Conservation (phyloP, 2,888 invertebrate genomes). For the Anarsia innoxiella region DNA sequence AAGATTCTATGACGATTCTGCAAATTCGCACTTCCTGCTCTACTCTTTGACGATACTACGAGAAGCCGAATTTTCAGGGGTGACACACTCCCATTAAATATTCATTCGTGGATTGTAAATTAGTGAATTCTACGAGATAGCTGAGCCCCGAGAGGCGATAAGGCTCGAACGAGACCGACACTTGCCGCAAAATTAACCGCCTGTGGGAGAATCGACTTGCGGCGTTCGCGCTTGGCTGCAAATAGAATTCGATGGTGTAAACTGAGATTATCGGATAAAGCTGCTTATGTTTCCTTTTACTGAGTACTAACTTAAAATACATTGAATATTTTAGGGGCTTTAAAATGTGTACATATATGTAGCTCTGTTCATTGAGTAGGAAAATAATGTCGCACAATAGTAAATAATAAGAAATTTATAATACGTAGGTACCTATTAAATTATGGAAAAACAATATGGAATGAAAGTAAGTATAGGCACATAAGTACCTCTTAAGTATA, state of each 20-base stretch:
- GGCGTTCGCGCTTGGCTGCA: constrained; percentile 2
- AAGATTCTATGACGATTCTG: too few relatives aligned
- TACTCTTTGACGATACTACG: constrained; percentile 28
- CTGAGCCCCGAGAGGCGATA: constrained; percentile 37
- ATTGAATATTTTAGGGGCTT: too few relatives aligned
- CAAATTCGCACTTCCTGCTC: constrained; percentile 7
- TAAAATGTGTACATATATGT: too few relatives aligned
- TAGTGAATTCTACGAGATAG: constrained; percentile 55
- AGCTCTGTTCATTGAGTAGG: too few relatives aligned
- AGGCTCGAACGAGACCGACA: constrained; percentile 30
- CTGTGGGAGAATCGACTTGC: constrained; percentile 19
- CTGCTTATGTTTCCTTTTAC: too few relatives aligned
- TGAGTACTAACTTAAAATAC: too few relatives aligned
- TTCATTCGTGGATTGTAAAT: constrained; percentile 66
- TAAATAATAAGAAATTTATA: too few relatives aligned
- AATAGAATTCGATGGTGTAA: constrained; percentile 6
- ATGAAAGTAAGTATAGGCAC: too few relatives aligned
- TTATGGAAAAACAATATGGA: too few relatives aligned
- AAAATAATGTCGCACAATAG: too few relatives aligned
- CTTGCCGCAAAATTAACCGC: constrained; percentile 28
- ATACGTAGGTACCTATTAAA: too few relatives aligned
- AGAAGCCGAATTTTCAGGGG: constrained; percentile 52
- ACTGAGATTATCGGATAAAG: constrained; percentile 6
- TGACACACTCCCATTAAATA: constrained; percentile 61
- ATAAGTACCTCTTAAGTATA: too few relatives aligned